phyloP scores from a whole-genome alignment of 92 coral and sea anemone genomes.

The Porites lobata region DNA sequence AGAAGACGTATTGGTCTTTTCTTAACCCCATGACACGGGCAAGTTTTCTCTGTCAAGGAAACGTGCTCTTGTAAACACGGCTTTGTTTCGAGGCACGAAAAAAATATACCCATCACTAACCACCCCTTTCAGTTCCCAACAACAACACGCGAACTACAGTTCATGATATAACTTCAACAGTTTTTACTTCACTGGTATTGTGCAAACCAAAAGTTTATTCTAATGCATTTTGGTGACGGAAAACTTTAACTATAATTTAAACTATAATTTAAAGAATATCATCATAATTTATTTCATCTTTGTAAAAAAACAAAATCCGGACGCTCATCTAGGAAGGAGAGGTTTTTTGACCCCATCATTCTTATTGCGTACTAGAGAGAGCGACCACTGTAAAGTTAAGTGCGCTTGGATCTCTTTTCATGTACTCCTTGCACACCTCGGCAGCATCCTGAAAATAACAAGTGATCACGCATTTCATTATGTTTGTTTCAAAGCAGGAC shows the following conservation, averaged over 20 bases:
- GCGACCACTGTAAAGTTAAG: constrained; percentile 91
- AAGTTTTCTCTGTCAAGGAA: too few species aligned
- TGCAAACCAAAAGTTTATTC: neutral
- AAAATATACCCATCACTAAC: too few species aligned
- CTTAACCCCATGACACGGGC: too few species aligned
- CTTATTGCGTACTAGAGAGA: constrained; percentile 30
- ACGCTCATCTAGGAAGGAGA: neutral
- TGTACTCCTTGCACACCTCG: constrained; percentile 87
- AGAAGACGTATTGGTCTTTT: too few species aligned
- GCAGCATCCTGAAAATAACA: constrained; percentile 87
- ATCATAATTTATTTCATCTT: constrained; percentile 16
- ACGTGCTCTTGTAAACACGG: too few species aligned
- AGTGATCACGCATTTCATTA: neutral
- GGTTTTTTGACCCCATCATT: neutral
- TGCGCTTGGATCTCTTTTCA: constrained; percentile 91
- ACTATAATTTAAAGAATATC: neutral
- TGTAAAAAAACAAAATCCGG: too few species aligned
- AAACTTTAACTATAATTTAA: neutral
- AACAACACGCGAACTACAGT: too few species aligned
- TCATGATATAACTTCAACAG: too few species aligned
- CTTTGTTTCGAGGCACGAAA: too few species aligned
- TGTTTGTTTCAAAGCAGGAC: too few species aligned
- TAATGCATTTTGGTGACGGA: neutral
- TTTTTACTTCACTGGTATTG: neutral
- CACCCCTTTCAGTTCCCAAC: too few species aligned